These are phyloP conservation scores for Sebastes trivittatus DNA, from an alignment of 2,797 vertebrate species.

Conservation along the genomic window DNA sequence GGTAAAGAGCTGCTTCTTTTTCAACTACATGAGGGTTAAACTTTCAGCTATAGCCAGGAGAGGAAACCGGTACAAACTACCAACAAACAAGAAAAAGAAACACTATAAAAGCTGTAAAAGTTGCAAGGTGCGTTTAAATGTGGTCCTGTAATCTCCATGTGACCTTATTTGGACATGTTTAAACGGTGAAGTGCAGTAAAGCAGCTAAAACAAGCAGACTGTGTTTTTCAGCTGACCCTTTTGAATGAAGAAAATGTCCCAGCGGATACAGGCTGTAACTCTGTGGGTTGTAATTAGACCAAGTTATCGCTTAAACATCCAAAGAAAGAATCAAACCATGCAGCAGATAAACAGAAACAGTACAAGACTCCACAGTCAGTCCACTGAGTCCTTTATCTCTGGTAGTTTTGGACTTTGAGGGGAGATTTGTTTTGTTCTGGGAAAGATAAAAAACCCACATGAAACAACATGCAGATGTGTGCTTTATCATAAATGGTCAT, in stretches of 20 bases:
- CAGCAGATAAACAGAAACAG: conserved; percentile 38
- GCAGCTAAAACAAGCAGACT: conserved; percentile 14
- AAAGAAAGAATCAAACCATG: conserved; percentile 6
- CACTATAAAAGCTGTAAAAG: not conserved
- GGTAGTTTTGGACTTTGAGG: not conserved
- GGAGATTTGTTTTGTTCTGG: not conserved
- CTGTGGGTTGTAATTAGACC: conserved; percentile 28
- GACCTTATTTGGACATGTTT: conserved; percentile 81
- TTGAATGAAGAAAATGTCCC: conserved; percentile 56
- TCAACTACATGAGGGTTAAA: conserved; percentile 39
- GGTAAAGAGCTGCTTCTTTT: conserved; percentile 81
- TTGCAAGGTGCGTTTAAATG: conserved; percentile 45
- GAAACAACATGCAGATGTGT: not conserved
- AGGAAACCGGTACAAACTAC: not conserved
- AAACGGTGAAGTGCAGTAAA: conserved; percentile 41
- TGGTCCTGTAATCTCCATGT: conserved; percentile 32
- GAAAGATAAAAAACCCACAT: not conserved
- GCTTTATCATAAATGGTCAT: not conserved
- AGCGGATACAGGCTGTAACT: conserved; percentile 30
- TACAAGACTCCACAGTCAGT: not conserved
- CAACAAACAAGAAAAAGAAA: not conserved
- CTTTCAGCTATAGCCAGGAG: not conserved
- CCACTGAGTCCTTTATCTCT: conserved; percentile 7
- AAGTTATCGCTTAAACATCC: conserved; percentile 35
- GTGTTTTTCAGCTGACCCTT: conserved; percentile 27